A percentile compares a stretch with the other conserved stretches of the same genome.
Conservation (phyloP, 2,113 vertebrate genomes). For the Glaucidium brasilianum region DNA sequence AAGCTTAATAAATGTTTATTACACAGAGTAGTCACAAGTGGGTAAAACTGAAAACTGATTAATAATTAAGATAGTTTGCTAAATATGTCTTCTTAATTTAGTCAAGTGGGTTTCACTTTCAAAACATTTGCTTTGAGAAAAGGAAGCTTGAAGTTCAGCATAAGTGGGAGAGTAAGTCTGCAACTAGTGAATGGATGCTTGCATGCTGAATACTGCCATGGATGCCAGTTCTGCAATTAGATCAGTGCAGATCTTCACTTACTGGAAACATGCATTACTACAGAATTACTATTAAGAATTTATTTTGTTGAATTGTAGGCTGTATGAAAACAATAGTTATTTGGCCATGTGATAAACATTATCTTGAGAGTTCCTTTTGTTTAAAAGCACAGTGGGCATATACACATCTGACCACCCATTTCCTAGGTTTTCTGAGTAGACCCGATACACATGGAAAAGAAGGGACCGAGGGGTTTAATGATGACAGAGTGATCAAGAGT, state of each 20-base stretch:
- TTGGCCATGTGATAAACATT: background rate
- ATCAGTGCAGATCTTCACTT: background rate
- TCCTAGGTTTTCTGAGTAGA: fast-evolving
- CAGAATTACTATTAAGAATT: background rate
- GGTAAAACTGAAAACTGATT: constrained; percentile 19
- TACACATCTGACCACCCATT: background rate
- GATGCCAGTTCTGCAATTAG: background rate
- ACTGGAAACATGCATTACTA: background rate
- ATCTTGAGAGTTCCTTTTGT: background rate
- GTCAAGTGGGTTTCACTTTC: constrained; percentile 27
- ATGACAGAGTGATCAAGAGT: background rate
- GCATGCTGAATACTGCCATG: fast-evolving
- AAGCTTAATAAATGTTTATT: constrained; percentile 47
- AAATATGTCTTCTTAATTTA: constrained; percentile 33
- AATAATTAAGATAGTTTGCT: constrained; percentile 21
- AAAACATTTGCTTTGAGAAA: constrained; percentile 29
- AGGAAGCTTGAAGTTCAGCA: background rate
- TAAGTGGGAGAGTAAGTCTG: background rate
- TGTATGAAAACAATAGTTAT: background rate
- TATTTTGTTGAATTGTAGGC: background rate
- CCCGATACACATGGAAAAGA: background rate
- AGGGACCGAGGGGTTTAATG: background rate
- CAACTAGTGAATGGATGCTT: background rate
- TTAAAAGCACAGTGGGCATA: background rate
- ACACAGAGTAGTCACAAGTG: constrained; percentile 38